Evolutionary conservation across 2,888 invertebrate species (phyloP).

Genomic region (Scaptodrosophila latifasciaeformis): DNA sequence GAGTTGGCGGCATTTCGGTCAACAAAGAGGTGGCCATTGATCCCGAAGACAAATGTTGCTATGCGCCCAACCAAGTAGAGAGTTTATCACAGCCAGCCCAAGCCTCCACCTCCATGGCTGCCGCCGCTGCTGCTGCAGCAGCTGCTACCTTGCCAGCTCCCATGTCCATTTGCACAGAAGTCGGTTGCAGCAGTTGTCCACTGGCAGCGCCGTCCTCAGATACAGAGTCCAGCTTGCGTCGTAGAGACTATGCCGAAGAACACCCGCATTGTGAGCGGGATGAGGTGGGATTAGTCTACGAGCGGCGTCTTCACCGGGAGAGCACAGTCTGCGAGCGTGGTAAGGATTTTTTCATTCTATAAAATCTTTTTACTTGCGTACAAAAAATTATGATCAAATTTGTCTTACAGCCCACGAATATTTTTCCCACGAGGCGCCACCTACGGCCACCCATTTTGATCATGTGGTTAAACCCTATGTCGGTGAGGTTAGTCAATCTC

Average conservation of each 20-base stretch:
- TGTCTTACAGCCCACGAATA: conserved; percentile 43
- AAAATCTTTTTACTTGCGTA: background rate
- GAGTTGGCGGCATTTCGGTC: conserved; percentile 63
- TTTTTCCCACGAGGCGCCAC: conserved; percentile 42
- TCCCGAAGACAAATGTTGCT: conserved; percentile 71
- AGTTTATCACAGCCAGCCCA: conserved; percentile 36
- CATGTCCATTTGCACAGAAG: conserved; percentile 60
- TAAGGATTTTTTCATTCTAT: conserved; percentile 1
- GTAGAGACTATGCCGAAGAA: conserved; percentile 51
- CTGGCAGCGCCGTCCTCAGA: conserved; percentile 43
- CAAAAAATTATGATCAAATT: background rate
- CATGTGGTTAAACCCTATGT: conserved; percentile 48
- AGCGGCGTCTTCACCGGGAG: conserved; percentile 48
- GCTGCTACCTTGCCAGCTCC: conserved; percentile 34
- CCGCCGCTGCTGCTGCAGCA: conserved; percentile 13
- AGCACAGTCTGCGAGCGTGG: conserved; percentile 47
- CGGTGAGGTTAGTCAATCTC: conserved; percentile 29
- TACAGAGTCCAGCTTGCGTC: conserved; percentile 40
- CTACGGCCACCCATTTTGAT: conserved; percentile 43
- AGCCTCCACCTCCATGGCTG: conserved; percentile 12
- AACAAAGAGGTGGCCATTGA: conserved; percentile 75
- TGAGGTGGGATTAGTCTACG: conserved; percentile 50
- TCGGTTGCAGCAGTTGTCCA: conserved; percentile 60
- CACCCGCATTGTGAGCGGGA: conserved; percentile 48
- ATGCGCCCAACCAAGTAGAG: conserved; percentile 47